Evolutionary conservation across 2,888 invertebrate species (phyloP).

Genomic region (Euplagia quadripunctaria): DNA sequence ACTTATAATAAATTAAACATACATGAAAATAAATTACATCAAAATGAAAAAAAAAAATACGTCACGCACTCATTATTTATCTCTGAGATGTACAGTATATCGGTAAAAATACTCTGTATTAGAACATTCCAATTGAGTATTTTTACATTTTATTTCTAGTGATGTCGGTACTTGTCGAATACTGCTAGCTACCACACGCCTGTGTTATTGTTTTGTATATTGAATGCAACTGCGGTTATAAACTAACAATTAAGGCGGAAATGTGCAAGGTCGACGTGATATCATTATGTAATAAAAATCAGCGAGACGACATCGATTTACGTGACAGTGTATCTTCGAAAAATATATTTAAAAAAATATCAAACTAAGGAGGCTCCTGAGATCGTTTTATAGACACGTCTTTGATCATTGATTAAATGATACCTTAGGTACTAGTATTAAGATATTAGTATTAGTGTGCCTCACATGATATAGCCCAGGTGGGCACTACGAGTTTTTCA

Average conservation of each 20-base stretch:
- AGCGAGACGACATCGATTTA: background rate
- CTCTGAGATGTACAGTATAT: too few species aligned
- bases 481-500: background rate
- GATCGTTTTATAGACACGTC: constrained; percentile 27
- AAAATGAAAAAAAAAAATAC: too few species aligned
- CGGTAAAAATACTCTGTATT: too few species aligned
- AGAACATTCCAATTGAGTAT: too few species aligned
- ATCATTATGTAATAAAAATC: background rate
- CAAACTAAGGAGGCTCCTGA: constrained; percentile 23
- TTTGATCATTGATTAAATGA: background rate
- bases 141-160: too few species aligned
- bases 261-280: background rate
- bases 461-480: background rate
- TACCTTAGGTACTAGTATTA: background rate
- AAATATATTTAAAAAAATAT: constrained; percentile 36
- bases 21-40: too few species aligned
- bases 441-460: background rate
- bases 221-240: background rate
- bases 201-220: background rate
- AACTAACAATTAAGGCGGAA: background rate
- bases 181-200: background rate
- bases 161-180: too few species aligned
- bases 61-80: too few species aligned
- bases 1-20: too few species aligned
- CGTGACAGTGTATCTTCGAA: background rate